A percentile compares a stretch with the other conserved stretches of the same genome.
phyloP scores from a whole-genome alignment of 2,888 invertebrate species.

The Macrosoma leucophasiata region DNA sequence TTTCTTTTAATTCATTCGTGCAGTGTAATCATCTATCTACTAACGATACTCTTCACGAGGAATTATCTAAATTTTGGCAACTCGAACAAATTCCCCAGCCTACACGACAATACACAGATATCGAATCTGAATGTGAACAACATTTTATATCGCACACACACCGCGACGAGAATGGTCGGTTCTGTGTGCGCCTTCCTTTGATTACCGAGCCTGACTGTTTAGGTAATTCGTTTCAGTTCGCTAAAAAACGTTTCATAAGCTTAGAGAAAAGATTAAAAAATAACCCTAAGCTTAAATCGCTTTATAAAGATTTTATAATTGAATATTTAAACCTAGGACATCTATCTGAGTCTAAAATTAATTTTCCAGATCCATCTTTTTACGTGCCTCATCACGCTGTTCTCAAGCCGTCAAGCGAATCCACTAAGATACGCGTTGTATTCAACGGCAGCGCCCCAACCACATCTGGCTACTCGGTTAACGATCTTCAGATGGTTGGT shows the following conservation, averaged over 20 bases:
- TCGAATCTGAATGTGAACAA: slow-evolving; percentile 10
- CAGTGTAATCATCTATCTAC: slow-evolving; percentile 1
- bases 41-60: slow-evolving; percentile 4
- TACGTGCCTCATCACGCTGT: too few species aligned
- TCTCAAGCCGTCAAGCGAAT: too few species aligned
- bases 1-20: not conserved
- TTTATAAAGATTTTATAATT: slow-evolving; percentile 15
- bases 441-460: too few species aligned
- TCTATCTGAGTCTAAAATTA: slow-evolving; percentile 2
- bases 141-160: too few species aligned
- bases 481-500: too few species aligned
- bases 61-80: slow-evolving; percentile 10
- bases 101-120: slow-evolving; percentile 2
- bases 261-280: slow-evolving; percentile 11
- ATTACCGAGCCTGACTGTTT: slow-evolving; percentile 10
- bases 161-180: too few species aligned
- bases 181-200: too few species aligned
- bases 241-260: slow-evolving; percentile 11
- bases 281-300: slow-evolving; percentile 5
- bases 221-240: slow-evolving; percentile 15
- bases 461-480: too few species aligned
- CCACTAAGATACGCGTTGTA: too few species aligned
- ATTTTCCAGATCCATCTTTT: too few species aligned
- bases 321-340: slow-evolving; percentile 13
- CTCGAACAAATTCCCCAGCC: slow-evolving; percentile 7